phyloP scores from a whole-genome alignment of 2,888 invertebrate genomes.

The Shargacucullia verbasci region DNA sequence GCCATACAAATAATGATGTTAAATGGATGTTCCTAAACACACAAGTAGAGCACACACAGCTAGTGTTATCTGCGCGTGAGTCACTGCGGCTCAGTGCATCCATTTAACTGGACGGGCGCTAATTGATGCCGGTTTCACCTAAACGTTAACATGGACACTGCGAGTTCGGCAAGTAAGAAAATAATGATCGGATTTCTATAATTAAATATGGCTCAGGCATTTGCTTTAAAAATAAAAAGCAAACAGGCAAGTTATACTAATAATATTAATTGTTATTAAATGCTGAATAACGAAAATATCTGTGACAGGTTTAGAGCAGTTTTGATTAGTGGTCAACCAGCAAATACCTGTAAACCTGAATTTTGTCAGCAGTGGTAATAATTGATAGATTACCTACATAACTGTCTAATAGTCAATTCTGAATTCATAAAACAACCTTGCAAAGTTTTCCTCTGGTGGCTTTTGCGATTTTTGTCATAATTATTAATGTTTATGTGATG shows the following conservation, averaged over 20 bases:
- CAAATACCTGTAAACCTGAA: no score
- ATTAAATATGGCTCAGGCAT: not conserved
- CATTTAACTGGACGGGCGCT: slow-evolving; percentile 22
- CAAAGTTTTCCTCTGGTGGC: not conserved
- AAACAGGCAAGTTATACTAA: slow-evolving; percentile 7
- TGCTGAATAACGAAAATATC: not conserved
- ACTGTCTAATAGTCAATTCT: no score
- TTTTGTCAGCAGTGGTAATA: no score
- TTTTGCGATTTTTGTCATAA: not conserved
- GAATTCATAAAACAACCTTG: not conserved
- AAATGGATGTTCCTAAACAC: slow-evolving; percentile 16
- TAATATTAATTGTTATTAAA: no score
- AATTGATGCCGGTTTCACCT: slow-evolving; percentile 40
- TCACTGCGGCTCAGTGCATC: slow-evolving; percentile 26
- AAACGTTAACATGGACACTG: slow-evolving; percentile 22
- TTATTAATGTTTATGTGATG: no score
- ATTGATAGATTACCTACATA: no score
- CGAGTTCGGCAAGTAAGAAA: slow-evolving; percentile 12
- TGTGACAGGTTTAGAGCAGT: not conserved
- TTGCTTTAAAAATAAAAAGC: slow-evolving; percentile 1
- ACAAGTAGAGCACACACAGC: slow-evolving; percentile 14
- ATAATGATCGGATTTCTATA: slow-evolving; percentile 2
- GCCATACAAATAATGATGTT: not conserved
- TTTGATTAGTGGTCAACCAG: not conserved
- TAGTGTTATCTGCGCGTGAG: slow-evolving; percentile 36